Percentiles rank a stretch among this genome's conserved stretches.
Evolutionary conservation across 2,888 invertebrate genomes (phyloP).

Genomic region (Cosmia pyralina): DNA sequence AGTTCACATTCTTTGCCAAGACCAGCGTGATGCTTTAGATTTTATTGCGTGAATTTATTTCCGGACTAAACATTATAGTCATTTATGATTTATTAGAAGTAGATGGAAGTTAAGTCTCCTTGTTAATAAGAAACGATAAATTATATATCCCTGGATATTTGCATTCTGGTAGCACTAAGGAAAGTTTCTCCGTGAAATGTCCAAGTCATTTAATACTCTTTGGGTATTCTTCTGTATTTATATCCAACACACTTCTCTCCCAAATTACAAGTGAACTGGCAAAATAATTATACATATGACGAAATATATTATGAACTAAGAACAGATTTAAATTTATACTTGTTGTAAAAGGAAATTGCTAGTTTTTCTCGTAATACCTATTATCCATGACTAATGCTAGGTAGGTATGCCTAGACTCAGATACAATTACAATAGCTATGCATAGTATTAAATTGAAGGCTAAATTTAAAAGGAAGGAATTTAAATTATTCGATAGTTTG

Average conservation of each 20-base stretch:
- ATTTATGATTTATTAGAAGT: constrained; percentile 11
- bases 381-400: constrained; percentile 40
- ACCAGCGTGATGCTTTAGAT: neutral
- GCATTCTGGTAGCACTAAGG: neutral
- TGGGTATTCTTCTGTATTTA: neutral
- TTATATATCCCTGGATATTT: neutral
- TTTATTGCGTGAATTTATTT: constrained; percentile 14
- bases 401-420: constrained; percentile 29
- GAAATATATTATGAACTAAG: neutral
- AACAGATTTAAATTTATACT: constrained; percentile 1
- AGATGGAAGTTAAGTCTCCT: neutral
- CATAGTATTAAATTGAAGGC: constrained; percentile 41
- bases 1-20: constrained; percentile 16
- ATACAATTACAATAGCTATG: constrained; percentile 25
- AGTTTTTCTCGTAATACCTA: constrained; percentile 36
- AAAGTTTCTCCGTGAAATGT: neutral
- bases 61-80: neutral
- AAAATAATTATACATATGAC: neutral
- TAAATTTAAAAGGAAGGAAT: constrained; percentile 34
- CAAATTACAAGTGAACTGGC: neutral
- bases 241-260: neutral
- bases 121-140: neutral
- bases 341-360: constrained; percentile 27
- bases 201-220: no score
- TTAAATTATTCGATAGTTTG: constrained; percentile 23